phyloP scores from a whole-genome alignment of 2,113 vertebrate genomes.

The Anas platyrhynchos region DNA sequence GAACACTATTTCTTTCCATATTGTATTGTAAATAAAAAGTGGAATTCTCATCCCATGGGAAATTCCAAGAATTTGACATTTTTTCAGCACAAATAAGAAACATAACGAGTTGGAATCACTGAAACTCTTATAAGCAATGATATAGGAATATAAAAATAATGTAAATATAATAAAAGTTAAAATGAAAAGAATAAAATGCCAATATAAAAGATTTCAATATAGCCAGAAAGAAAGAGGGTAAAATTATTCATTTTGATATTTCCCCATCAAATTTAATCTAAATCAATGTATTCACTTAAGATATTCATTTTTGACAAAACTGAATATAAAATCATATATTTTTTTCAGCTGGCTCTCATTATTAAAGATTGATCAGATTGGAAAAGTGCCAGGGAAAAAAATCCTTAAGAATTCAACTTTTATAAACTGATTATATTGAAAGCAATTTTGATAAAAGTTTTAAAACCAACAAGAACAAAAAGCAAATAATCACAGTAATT shows the following conservation, averaged over 20 bases:
- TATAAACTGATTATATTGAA: background rate
- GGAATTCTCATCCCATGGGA: background rate
- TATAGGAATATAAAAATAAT: conserved; percentile 41
- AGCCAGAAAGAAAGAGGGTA: conserved; percentile 13
- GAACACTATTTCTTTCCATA: conserved; percentile 18
- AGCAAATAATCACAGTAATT: conserved; percentile 30
- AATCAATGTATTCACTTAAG: conserved; percentile 52
- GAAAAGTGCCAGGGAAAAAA: background rate
- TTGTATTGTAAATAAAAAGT: conserved; percentile 30
- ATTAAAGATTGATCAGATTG: conserved; percentile 51
- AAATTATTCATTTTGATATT: conserved; percentile 57
- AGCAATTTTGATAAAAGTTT: conserved; percentile 48
- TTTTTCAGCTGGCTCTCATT: conserved; percentile 27
- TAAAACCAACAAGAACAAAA: background rate
- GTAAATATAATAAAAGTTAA: conserved; percentile 56
- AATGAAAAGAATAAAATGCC: conserved; percentile 55
- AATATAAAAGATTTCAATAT: conserved; percentile 32
- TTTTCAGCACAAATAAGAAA: conserved; percentile 54
- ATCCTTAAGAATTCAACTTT: background rate
- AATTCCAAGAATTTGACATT: conserved; percentile 59
- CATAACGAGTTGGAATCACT: background rate
- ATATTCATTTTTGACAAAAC: conserved; percentile 46
- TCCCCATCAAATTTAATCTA: conserved; percentile 52
- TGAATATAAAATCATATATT: background rate
- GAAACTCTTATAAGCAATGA: background rate